Percentiles rank a stretch among this genome's conserved stretches.
phyloP scores from a whole-genome alignment of 2,113 vertebrate genomes.

The Eulemur macaco region DNA sequence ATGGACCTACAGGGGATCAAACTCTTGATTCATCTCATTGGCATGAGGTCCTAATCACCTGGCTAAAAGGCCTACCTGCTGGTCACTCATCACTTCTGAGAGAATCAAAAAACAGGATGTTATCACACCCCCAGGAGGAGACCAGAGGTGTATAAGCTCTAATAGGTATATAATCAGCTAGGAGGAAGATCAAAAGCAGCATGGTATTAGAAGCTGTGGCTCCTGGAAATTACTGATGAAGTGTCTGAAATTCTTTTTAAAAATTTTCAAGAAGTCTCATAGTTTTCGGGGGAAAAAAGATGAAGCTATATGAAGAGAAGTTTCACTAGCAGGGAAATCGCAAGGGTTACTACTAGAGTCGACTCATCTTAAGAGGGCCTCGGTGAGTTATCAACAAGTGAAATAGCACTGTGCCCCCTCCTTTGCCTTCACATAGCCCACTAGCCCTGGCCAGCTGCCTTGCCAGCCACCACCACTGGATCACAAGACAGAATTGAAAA shows the following conservation, averaged over 20 bases:
- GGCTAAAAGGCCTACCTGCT: slow-evolving; percentile 6
- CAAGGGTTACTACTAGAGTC: background rate
- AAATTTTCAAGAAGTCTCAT: background rate
- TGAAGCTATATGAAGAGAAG: background rate
- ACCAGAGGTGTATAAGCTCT: slow-evolving; percentile 11
- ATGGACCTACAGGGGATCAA: background rate
- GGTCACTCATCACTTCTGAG: slow-evolving; percentile 36
- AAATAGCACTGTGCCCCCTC: background rate
- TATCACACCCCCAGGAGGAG: background rate
- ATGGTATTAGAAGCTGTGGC: background rate
- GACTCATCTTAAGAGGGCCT: background rate
- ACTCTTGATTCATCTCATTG: slow-evolving; percentile 11
- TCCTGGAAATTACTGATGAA: background rate
- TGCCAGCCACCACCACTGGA: background rate
- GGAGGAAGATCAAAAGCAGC: slow-evolving; percentile 28
- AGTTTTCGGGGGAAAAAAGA: background rate
- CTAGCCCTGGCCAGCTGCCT: background rate
- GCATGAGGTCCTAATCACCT: slow-evolving; percentile 29
- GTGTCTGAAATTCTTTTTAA: slow-evolving; percentile 36
- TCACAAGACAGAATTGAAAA: slow-evolving; percentile 26
- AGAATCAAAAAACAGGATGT: slow-evolving; percentile 4
- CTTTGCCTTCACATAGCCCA: background rate
- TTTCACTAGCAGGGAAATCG: background rate
- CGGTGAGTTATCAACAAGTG: background rate
- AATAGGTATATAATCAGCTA: slow-evolving; percentile 15